These are phyloP conservation scores for Cheilosia variabilis DNA, from an alignment of 2,888 invertebrate species.

Conservation along the genomic window DNA sequence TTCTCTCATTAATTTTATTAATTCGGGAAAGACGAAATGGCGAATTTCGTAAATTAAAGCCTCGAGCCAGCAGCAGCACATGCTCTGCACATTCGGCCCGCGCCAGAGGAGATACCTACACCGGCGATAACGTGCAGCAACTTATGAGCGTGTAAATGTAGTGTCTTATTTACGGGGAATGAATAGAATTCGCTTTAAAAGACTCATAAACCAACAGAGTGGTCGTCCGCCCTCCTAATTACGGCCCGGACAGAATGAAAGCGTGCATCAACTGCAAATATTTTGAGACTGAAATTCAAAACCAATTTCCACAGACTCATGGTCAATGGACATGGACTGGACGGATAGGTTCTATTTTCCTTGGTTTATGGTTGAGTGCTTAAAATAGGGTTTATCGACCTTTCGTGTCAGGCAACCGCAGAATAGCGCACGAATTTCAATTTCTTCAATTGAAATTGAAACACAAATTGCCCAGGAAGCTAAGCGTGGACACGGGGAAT, in stretches of 20 bases:
- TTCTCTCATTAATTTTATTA: conserved; percentile 60
- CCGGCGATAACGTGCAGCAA: conserved; percentile 41
- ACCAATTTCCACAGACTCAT: conserved; percentile 36
- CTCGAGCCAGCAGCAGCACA: conserved; percentile 21
- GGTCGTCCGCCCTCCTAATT: conserved; percentile 26
- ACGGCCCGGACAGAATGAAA: conserved; percentile 11
- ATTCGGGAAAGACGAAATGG: conserved; percentile 60
- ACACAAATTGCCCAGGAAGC: conserved; percentile 24
- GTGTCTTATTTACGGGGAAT: conserved; percentile 43
- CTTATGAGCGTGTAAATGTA: conserved; percentile 39
- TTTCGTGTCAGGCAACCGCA: conserved; percentile 30
- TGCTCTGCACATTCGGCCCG: neutral
- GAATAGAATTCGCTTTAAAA: conserved; percentile 32
- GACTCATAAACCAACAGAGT: conserved; percentile 20
- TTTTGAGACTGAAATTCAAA: conserved; percentile 62
- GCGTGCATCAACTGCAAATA: conserved; percentile 61
- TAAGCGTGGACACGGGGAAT: conserved; percentile 19
- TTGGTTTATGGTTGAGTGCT: conserved; percentile 14
- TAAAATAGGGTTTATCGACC: conserved; percentile 56
- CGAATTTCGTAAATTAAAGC: conserved; percentile 55
- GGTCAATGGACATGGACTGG: no score
- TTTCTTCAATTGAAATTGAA: conserved; percentile 30
- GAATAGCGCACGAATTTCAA: conserved; percentile 56
- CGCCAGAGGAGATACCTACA: conserved; percentile 23
- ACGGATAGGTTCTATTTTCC: conserved; percentile 20